Base-by-base conservation (phyloP, 2,888 invertebrate species). In the Orgyia antiqua region DNA sequence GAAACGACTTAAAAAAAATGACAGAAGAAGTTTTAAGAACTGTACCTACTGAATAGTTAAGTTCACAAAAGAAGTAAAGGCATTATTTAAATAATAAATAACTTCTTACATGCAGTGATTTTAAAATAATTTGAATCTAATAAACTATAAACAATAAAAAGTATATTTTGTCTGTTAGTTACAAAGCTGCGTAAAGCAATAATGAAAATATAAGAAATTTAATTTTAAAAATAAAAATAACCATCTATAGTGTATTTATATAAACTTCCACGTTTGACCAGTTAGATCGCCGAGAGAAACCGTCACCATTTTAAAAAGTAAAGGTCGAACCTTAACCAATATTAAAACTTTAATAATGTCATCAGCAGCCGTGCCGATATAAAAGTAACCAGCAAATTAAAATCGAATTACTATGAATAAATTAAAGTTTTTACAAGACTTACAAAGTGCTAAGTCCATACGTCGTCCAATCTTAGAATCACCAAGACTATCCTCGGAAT, bases 371-470 rank as follows among this genome's bases (percentile, higher is more conserved):
- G 80, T 82, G 83, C 82, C 80, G 74, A 78, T 78, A 72, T 68
- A 80, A 82, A n/a, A 79, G 66, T 80, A 83, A 82, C 69, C 72
- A 78, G 84, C 84, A 80, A 83, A 84, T 75, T 64, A 82, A 79
- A 80, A 80, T 52, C 67, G 62, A 78, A 78, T 64, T 62, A 70
- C 79, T 82, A 78, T 70, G 45, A 43, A 58, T 55, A 54, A 48
- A 54, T 43, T 42, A 51, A 44, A 42, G 48, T 45, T 42, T 35
- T 45, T 34, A 35, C 47, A 50, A 48, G 54, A 83, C 94, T 94
- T 92, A 95, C 95, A 95, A 68, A 94, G 87, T 40, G 94, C 93
- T 70, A 94, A 91, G 67, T 95, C 94, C 93, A 94, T 94, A 73
- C 93, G 92, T 51, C 93, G 88, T 42, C 89, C 88, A 40, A 86